Conservation (phyloP, 1,140 invertebrate genomes). For the Rhyzopertha dominica region DNA sequence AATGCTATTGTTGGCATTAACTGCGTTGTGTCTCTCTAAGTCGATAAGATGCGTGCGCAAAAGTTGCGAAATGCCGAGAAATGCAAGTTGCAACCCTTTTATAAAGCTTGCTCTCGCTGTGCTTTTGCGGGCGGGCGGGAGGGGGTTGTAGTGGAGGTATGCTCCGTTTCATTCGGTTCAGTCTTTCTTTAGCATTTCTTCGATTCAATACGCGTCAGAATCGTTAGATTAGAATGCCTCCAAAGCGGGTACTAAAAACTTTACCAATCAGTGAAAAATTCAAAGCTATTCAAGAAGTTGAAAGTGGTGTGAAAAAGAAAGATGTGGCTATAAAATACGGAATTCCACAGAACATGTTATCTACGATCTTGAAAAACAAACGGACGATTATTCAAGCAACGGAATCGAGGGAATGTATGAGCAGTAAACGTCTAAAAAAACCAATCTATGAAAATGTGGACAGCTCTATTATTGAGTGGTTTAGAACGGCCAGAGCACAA, state of each 20-base stretch:
- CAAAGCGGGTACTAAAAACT: constrained; percentile 22
- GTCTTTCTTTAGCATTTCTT: background rate
- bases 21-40: background rate
- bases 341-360: constrained; percentile 19
- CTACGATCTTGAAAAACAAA: constrained; percentile 24
- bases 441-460: constrained; percentile 20
- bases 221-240: constrained; percentile 12
- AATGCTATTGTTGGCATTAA: too few species aligned
- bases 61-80: constrained; percentile 1
- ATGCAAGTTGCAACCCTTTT: background rate
- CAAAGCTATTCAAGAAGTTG: constrained; percentile 25
- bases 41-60: constrained; percentile 1
- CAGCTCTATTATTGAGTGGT: constrained; percentile 22
- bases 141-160: background rate
- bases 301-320: constrained; percentile 24
- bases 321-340: constrained; percentile 23
- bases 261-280: constrained; percentile 23
- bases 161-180: background rate
- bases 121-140: background rate
- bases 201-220: background rate
- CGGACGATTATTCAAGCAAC: constrained; percentile 14
- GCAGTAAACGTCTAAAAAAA: constrained; percentile 18
- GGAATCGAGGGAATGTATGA: constrained; percentile 11
- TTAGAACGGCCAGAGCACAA: constrained; percentile 17
- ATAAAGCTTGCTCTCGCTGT: constrained; percentile 1